A percentile compares a stretch with the other conserved stretches of the same genome.
Conservation (phyloP, 2,797 vertebrate species). For the Pangasius sanitwongsei region DNA sequence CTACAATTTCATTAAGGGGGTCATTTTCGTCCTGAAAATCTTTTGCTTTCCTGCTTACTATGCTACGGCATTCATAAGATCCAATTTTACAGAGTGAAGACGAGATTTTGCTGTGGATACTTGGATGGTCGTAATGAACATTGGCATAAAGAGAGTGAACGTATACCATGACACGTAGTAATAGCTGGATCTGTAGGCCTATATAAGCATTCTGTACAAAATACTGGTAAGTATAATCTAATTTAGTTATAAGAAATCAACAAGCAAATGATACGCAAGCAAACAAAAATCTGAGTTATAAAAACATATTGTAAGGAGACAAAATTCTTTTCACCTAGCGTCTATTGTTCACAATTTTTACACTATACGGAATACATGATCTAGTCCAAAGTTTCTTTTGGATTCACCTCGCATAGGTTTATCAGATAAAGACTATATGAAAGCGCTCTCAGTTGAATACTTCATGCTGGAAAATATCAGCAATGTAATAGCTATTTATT, state of each 20-base stretch:
- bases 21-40: neutral
- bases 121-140: neutral
- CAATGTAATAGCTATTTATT: neutral
- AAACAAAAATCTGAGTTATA: neutral
- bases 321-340: no score
- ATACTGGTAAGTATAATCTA: neutral
- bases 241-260: neutral
- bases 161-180: neutral
- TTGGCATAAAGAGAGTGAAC: neutral
- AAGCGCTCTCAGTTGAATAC: neutral
- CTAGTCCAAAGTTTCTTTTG: neutral
- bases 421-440: neutral
- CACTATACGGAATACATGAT: neutral
- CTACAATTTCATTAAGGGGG: neutral
- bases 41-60: neutral
- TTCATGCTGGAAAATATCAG: neutral
- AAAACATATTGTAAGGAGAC: neutral
- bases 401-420: neutral
- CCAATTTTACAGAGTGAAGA: neutral
- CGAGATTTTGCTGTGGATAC: neutral
- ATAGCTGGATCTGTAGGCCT: neutral
- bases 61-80: neutral
- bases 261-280: neutral
- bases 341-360: neutral
- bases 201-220: neutral